Percentiles rank a stretch among this genome's conserved stretches.
phyloP scores from a whole-genome alignment of 2,113 vertebrate species.

The Bolborhynchus lineola region DNA sequence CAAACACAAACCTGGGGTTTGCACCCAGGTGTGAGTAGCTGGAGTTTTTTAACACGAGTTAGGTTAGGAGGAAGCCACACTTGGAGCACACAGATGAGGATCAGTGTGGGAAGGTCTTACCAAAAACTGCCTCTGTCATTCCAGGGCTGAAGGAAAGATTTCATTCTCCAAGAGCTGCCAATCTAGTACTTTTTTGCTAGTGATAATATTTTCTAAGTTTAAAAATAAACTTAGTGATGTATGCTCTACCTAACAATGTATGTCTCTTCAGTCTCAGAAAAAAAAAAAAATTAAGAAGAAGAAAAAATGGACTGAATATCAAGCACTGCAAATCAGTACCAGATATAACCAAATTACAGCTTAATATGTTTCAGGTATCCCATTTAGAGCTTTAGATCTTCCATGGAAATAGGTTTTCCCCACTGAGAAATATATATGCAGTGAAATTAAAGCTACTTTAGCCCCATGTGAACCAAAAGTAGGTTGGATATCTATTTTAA shows the following conservation, averaged over 20 bases:
- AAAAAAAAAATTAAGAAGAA: background rate
- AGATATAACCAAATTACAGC: slow-evolving; percentile 12
- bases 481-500: slow-evolving; percentile 63
- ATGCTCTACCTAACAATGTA: slow-evolving; percentile 39
- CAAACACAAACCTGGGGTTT: background rate
- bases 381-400: slow-evolving; percentile 48
- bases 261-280: background rate
- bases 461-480: slow-evolving; percentile 48
- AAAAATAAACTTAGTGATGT: slow-evolving; percentile 54
- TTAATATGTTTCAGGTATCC: slow-evolving; percentile 39
- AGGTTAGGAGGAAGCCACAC: background rate
- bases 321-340: background rate
- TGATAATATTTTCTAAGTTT: slow-evolving; percentile 50
- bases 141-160: slow-evolving; percentile 38
- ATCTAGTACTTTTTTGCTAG: slow-evolving; percentile 26
- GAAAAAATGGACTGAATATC: background rate
- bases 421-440: slow-evolving; percentile 44
- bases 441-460: slow-evolving; percentile 36
- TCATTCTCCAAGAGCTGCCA: slow-evolving; percentile 46
- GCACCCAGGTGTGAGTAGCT: slow-evolving; percentile 15
- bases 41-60: background rate
- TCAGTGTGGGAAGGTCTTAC: slow-evolving; percentile 35
- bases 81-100: background rate
- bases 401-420: slow-evolving; percentile 50
- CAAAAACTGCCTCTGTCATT: slow-evolving; percentile 37